Evolutionary conservation across 2,113 vertebrate species (phyloP), one percentile per base, ranked within the genome.

Genomic region (Psittacus erithacus): DNA sequence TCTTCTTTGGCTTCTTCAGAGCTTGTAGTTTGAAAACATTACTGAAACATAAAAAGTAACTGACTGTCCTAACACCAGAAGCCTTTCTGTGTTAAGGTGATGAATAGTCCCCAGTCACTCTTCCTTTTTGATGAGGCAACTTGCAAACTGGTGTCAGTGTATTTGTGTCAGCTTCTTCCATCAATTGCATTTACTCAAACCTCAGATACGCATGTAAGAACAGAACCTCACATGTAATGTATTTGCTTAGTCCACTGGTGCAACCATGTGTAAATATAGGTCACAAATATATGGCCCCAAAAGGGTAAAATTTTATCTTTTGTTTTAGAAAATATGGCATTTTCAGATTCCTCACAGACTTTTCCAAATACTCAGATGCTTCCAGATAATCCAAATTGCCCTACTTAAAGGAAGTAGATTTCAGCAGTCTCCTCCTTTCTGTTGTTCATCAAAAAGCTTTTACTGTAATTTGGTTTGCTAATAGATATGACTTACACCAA

Each of bases 1-100:
- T 90, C 52, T 95, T 86, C 60, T 53, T 83, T 85, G 76, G 49
- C 60, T 88, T 33, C 63, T 94, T 92, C 53, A 90, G 88, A 82
- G 35, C 62, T 81, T 73, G 28, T 68, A 43, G 57, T 41, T 92
- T 89, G 90, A 82, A 94, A 82, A 76, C 59, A 29, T 70, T 79
- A 27, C 74, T 3, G 15, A 57, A 49, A 65, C 0, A 7, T 17
- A 59, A 59, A 38, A 29, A 35, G n/a, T 73, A 76, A 77, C 52
- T 2, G 18, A 46, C 33, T 83, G 3, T 49, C 31, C 67, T 82
- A 78, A 53, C 33, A 80, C 38, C 52, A 88, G 76, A 43, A 88
- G 8, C 31, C 35, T 63, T 69, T 35, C 53, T 53, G 25, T 31
- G 29, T 44, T 53, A 44, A 90, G 24, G 20, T 65, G 64, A 76